Percentiles rank a stretch among this genome's conserved stretches.
Evolutionary conservation across 2,888 invertebrate genomes (phyloP).

Genomic region (Diplazon laetatorius): DNA sequence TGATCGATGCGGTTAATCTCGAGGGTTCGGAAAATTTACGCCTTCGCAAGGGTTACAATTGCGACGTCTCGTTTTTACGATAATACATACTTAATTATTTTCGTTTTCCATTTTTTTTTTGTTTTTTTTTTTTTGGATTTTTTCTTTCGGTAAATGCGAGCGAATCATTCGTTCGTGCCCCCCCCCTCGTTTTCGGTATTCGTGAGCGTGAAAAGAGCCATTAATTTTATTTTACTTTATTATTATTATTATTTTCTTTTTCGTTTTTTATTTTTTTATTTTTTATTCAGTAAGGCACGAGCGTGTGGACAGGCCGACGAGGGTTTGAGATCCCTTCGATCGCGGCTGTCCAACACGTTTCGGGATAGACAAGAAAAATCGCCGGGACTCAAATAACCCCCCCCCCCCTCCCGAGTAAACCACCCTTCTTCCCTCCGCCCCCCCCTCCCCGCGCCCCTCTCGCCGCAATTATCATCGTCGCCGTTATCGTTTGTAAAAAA

Average conservation of each 20-base stretch:
- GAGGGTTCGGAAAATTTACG: neutral
- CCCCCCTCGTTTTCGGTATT: constrained; percentile 14
- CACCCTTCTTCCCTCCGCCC: neutral
- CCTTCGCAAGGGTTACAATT: neutral
- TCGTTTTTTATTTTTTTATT: neutral
- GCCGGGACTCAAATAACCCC: constrained; percentile 31
- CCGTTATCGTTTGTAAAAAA: constrained; percentile 50
- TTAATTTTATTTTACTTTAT: too few species aligned
- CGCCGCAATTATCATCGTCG: constrained; percentile 17
- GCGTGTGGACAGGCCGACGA: constrained; percentile 52
- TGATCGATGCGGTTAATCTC: neutral
- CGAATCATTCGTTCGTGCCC: constrained; percentile 4
- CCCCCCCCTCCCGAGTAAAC: constrained; percentile 5
- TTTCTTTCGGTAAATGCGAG: constrained; percentile 4
- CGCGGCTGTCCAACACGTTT: constrained; percentile 57
- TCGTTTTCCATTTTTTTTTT: too few species aligned
- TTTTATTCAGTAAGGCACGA: constrained; percentile 63
- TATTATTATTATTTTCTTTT: too few species aligned
- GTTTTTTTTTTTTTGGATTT: neutral
- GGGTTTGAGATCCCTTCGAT: neutral
- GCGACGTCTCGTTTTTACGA: constrained; percentile 9
- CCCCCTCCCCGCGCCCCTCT: too few species aligned
- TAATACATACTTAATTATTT: constrained; percentile 4
- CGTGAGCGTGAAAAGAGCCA: constrained; percentile 3
- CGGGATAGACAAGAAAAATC: constrained; percentile 60